These are phyloP conservation scores for Cyclura pinguis DNA, from an alignment of 2,797 vertebrate genomes.

Conservation along the genomic window DNA sequence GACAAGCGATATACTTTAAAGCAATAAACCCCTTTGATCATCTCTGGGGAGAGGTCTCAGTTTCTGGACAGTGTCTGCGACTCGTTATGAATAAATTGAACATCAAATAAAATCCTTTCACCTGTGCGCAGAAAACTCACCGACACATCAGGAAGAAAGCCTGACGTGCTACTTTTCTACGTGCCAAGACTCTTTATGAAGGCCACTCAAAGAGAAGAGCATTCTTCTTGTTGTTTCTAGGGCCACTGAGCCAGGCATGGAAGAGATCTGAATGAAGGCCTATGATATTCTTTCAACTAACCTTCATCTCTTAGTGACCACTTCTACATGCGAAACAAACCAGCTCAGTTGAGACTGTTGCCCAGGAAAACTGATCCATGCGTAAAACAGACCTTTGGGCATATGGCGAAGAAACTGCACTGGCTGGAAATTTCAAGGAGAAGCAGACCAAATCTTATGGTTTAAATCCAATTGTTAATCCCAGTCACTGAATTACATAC, in stretches of 20 bases:
- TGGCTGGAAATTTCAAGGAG: conserved; percentile 47
- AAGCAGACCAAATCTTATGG: conserved; percentile 42
- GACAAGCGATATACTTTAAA: conserved; percentile 29
- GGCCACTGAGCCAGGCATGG: not conserved
- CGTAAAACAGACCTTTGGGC: not conserved
- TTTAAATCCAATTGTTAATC: no score
- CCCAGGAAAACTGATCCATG: not conserved
- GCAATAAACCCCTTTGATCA: conserved; percentile 41
- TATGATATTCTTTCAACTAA: conserved; percentile 8
- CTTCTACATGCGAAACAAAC: conserved; percentile 34
- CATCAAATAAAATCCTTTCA: conserved; percentile 43
- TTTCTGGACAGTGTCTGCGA: conserved; percentile 19
- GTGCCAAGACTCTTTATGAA: conserved; percentile 19
- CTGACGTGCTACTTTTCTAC: conserved; percentile 10
- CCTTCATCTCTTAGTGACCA: not conserved
- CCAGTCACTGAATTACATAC: no score
- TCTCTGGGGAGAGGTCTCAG: conserved; percentile 22
- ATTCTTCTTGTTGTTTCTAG: not conserved
- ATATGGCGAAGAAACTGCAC: not conserved
- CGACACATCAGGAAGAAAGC: conserved; percentile 7
- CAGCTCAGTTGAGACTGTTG: not conserved
- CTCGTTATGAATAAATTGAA: conserved; percentile 35
- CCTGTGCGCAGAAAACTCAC: conserved; percentile 21
- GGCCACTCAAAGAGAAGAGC: not conserved
- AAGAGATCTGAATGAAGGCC: not conserved